Conservation (phyloP, 2,113 vertebrate genomes). For the Brachyhypopomus occidentalis region DNA sequence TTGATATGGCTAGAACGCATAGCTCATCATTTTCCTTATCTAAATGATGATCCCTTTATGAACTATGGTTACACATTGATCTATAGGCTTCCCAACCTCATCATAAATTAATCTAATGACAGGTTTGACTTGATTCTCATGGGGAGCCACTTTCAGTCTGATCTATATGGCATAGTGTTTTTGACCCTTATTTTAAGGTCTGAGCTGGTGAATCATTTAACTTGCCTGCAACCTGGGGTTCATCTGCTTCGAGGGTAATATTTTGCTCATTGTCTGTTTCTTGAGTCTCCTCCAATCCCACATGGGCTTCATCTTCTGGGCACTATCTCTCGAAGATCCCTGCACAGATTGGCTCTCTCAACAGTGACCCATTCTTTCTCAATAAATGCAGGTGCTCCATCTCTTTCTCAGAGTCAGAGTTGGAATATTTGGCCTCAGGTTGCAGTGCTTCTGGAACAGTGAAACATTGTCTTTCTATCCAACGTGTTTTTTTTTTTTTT, state of each 20-base stretch:
- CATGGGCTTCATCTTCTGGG: not conserved
- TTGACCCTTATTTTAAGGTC: not conserved
- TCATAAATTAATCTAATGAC: conserved; percentile 26
- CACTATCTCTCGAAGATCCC: not conserved
- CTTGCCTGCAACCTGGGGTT: not conserved
- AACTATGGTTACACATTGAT: conserved; percentile 16
- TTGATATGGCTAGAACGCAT: not conserved
- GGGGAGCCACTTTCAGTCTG: conserved; percentile 3
- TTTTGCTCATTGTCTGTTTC: not conserved
- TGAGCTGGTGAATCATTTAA: not conserved
- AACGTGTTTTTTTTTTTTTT: not conserved
- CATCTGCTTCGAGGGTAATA: not conserved
- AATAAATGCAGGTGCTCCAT: not conserved
- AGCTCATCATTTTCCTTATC: not conserved
- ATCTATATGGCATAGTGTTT: not conserved
- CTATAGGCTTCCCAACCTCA: conserved; percentile 6
- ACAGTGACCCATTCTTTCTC: not conserved
- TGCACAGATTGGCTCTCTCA: not conserved
- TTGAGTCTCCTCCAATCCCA: not conserved
- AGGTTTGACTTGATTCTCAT: not conserved
- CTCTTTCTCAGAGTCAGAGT: not conserved
- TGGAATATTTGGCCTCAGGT: not conserved
- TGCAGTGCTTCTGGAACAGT: not conserved
- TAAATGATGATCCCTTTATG: not conserved
- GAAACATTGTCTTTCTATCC: not conserved